A percentile compares a stretch with the other conserved stretches of the same genome.
Evolutionary conservation across 2,888 invertebrate genomes (phyloP).

Genomic region (Nomada ruficornis): DNA sequence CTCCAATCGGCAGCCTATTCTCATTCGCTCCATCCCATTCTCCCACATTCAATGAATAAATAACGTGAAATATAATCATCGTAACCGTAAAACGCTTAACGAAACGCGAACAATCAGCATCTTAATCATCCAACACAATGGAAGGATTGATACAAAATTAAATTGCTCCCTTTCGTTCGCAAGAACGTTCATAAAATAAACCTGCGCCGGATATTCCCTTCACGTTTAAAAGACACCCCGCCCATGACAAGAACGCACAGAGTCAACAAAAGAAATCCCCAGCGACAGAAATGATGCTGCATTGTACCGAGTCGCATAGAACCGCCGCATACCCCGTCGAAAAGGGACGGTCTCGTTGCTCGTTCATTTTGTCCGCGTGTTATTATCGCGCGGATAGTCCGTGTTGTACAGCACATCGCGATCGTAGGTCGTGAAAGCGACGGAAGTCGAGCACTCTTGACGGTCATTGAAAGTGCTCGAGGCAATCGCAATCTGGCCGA

Average conservation of each 20-base stretch:
- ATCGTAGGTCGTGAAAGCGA: conserved; percentile 63
- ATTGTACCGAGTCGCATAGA: conserved; percentile 19
- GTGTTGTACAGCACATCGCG: conserved; percentile 25
- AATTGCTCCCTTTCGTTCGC: too few relatives aligned
- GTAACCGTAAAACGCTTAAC: too few relatives aligned
- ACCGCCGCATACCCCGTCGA: not conserved
- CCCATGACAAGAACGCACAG: not conserved
- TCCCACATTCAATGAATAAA: too few relatives aligned
- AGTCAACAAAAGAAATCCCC: conserved; percentile 20
- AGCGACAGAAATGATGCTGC: conserved; percentile 27
- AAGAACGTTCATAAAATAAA: not conserved
- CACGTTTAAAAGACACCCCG: not conserved
- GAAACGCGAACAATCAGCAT: too few relatives aligned
- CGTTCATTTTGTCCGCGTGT: conserved; percentile 39
- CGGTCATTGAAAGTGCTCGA: conserved; percentile 67
- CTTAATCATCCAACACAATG: too few relatives aligned
- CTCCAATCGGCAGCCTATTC: too few relatives aligned
- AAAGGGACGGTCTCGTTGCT: conserved; percentile 23
- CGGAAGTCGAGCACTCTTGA: conserved; percentile 70
- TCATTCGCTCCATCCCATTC: too few relatives aligned
- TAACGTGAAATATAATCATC: too few relatives aligned
- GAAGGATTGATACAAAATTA: too few relatives aligned
- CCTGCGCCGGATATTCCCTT: conserved; percentile 3
- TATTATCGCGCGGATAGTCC: conserved; percentile 30
- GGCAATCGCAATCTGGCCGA: conserved; percentile 65